phyloP scores from a whole-genome alignment of 1,140 invertebrate species.

The Drosophila kanapiae region DNA sequence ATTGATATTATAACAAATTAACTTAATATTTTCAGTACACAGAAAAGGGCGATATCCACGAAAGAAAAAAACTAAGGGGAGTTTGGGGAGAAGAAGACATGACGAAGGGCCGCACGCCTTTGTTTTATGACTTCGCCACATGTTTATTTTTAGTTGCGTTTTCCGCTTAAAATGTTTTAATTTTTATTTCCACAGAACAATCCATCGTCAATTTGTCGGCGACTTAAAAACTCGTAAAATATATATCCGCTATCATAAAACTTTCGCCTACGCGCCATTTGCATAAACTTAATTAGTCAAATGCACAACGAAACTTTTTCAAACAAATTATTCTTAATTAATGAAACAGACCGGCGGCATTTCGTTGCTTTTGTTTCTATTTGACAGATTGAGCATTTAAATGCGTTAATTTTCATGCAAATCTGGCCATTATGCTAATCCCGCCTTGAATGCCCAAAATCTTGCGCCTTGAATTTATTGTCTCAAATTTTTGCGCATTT shows the following conservation, averaged over 20 bases:
- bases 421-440: slow-evolving; percentile 31
- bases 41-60: background rate
- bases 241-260: slow-evolving; percentile 38
- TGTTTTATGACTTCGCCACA: slow-evolving; percentile 33
- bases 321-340: slow-evolving; percentile 69
- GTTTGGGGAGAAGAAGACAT: slow-evolving; percentile 18
- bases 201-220: slow-evolving; percentile 42
- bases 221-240: slow-evolving; percentile 55
- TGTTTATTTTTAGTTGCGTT: slow-evolving; percentile 56
- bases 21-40: background rate
- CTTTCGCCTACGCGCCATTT: slow-evolving; percentile 54
- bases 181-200: slow-evolving; percentile 32
- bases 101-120: slow-evolving; percentile 16
- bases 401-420: slow-evolving; percentile 26
- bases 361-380: background rate
- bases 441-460: slow-evolving; percentile 6
- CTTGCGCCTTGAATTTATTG: slow-evolving; percentile 29
- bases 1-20: no score
- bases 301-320: slow-evolving; percentile 34
- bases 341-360: slow-evolving; percentile 9
- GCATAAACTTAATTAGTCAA: slow-evolving; percentile 58
- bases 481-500: slow-evolving; percentile 42
- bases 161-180: slow-evolving; percentile 33
- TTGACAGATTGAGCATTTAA: slow-evolving; percentile 39
- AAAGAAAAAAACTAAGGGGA: slow-evolving; percentile 9